phyloP scores from a whole-genome alignment of 1,140 invertebrate genomes.

The Drosophila saltans region DNA sequence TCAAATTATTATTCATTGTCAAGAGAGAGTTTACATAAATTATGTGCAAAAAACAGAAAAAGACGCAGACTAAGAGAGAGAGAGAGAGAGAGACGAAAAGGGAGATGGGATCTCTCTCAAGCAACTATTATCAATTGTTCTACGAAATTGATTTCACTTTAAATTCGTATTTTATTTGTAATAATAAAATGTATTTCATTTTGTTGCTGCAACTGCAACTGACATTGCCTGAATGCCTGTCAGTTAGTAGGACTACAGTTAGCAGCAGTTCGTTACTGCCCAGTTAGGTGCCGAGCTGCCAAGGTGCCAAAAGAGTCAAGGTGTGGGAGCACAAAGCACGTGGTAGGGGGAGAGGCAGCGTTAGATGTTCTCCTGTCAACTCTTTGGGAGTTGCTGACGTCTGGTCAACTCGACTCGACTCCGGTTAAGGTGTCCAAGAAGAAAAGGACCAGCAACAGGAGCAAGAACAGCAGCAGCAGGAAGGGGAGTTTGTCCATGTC shows the following conservation, averaged over 20 bases:
- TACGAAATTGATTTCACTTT: slow-evolving; percentile 53
- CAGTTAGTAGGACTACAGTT: slow-evolving; percentile 58
- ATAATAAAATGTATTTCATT: slow-evolving; percentile 35
- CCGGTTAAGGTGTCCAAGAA: not conserved
- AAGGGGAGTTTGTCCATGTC: slow-evolving; percentile 33
- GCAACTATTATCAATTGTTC: slow-evolving; percentile 8
- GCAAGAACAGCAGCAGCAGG: not conserved
- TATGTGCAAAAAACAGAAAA: slow-evolving; percentile 26
- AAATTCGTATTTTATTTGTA: slow-evolving; percentile 30
- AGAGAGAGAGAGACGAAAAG: not conserved
- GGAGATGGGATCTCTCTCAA: not conserved
- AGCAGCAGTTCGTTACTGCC: slow-evolving; percentile 35
- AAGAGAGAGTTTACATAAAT: slow-evolving; percentile 54
- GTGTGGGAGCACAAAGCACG: not conserved
- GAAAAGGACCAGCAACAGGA: not conserved
- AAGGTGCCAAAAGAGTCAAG: slow-evolving; percentile 9
- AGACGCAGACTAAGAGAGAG: not conserved
- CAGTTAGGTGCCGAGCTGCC: slow-evolving; percentile 48
- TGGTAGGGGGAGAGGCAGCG: not conserved
- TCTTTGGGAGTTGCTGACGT: slow-evolving; percentile 17
- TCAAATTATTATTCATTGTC: slow-evolving; percentile 75
- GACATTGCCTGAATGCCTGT: slow-evolving; percentile 66
- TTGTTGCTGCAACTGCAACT: slow-evolving; percentile 38
- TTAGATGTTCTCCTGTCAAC: slow-evolving; percentile 35
- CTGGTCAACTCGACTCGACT: slow-evolving; percentile 31